Conservation (phyloP, 2,888 invertebrate species). For the Gandaritis pyraliata region DNA sequence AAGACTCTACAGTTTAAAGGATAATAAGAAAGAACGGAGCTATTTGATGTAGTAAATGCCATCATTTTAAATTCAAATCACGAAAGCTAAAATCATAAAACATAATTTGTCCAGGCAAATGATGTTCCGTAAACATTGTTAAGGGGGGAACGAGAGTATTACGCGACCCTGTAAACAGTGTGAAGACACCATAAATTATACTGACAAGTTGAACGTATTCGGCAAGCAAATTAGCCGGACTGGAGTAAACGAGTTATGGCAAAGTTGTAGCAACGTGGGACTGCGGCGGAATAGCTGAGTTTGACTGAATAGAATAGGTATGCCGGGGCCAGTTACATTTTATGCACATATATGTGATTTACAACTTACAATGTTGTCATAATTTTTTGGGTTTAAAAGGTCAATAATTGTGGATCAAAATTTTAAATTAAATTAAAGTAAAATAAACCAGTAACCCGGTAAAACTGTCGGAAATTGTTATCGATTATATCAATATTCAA, state of each 20-base stretch:
- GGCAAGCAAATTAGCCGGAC: conserved; percentile 74
- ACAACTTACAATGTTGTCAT: background rate
- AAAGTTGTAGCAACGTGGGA: conserved; percentile 65
- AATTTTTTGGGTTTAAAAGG: too few relatives aligned
- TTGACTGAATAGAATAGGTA: conserved; percentile 40
- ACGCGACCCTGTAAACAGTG: conserved; percentile 48
- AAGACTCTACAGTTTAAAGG: too few relatives aligned
- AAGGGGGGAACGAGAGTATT: conserved; percentile 41
- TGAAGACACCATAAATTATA: conserved; percentile 66
- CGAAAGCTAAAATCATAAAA: conserved; percentile 33
- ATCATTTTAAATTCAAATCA: conserved; percentile 21
- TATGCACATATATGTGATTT: background rate
- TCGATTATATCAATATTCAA: too few relatives aligned
- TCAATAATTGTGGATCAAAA: too few relatives aligned
- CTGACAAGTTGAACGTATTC: conserved; percentile 66
- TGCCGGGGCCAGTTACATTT: background rate
- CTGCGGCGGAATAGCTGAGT: conserved; percentile 44
- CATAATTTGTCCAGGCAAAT: conserved; percentile 40
- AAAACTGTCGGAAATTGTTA: too few relatives aligned
- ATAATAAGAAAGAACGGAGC: too few relatives aligned
- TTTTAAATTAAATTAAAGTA: too few relatives aligned
- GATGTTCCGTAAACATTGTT: conserved; percentile 43
- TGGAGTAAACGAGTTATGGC: conserved; percentile 75
- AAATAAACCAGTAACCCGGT: too few relatives aligned
- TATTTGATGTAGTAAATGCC: background rate